Conservation (phyloP, 2,888 invertebrate species). For the Scaeva pyrastri region DNA sequence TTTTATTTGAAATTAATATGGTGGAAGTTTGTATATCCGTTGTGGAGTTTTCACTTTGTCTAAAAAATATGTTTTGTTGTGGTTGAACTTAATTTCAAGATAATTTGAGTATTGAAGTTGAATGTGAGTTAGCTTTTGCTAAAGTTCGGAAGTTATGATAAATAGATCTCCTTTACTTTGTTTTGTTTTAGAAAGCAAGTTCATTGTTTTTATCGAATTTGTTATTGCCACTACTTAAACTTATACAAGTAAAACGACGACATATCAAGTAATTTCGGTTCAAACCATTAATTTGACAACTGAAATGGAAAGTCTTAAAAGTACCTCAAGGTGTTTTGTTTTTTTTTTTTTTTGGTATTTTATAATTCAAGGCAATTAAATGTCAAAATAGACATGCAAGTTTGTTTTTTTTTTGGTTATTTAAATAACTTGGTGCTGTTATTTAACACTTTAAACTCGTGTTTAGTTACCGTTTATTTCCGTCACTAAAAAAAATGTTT, state of each 20-base stretch:
- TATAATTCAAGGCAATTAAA: slow-evolving; percentile 20
- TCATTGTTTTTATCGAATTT: not conserved
- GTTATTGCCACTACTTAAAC: not conserved
- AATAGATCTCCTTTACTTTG: not conserved
- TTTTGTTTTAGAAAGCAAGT: not conserved
- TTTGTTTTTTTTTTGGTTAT: not conserved
- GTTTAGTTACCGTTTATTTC: slow-evolving; percentile 14
- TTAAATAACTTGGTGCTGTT: slow-evolving; percentile 26
- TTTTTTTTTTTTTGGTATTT: no score
- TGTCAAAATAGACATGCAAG: slow-evolving; percentile 22
- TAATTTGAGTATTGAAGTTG: no score
- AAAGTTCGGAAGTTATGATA: not conserved
- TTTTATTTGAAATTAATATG: not conserved
- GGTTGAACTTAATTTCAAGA: no score
- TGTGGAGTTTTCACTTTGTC: no score
- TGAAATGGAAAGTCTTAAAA: slow-evolving; percentile 29
- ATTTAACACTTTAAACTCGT: slow-evolving; percentile 13
- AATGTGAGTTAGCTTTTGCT: no score
- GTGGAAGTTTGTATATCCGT: no score
- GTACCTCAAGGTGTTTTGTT: slow-evolving; percentile 14
- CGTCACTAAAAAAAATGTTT: slow-evolving; percentile 16
- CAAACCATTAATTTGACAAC: slow-evolving; percentile 24
- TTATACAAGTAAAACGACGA: not conserved
- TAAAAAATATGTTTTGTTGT: no score
- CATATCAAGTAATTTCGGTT: not conserved